Evolutionary conservation across 2,113 vertebrate genomes (phyloP), one percentile per base, ranked within the genome.

Genomic region (Calyptomena viridis): DNA sequence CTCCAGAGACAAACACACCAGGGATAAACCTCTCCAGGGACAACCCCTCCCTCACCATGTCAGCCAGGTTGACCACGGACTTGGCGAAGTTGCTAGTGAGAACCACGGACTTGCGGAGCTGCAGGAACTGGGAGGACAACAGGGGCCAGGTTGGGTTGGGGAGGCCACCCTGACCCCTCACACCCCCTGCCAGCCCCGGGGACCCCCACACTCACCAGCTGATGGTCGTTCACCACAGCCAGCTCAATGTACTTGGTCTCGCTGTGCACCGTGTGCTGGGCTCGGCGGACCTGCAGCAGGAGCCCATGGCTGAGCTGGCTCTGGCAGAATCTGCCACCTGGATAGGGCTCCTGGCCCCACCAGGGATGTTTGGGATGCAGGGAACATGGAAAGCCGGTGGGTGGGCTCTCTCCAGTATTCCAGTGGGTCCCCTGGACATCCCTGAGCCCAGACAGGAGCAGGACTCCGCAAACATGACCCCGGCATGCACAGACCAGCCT

Each of bases 161-260:
- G 31, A 25, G 23, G 14, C 0, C 59, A 55, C 39, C n/a, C 12
- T 0, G 5, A 16, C 24, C 44, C 56, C 72, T 37, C 49, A 3
- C 3, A 1, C 1, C 17, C 28, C 42, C 59, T 2, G 2, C 4
- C 15, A 5, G 16, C 28, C 55, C n/a, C 2, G 0, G 47, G 15
- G 9, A 8, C 14, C 2, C 5, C 42, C 14, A 19, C 0, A 1
- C 98, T 98, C 94, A 99, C 99, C 98, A 99, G 98, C 42, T 98
- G 98, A 9, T 99, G 98, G 97, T 99, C 99, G 5, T 99, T 99
- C 97, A 99, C 98, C 77, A 99, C 98, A 28, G 99, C 99, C 97
- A 99, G 97, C 97, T 99, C 99, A 50, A 99, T 99, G 55, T 99
- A 99, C 97, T 99, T 99, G 97, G 99, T 99, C 98, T 99, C 99